A percentile compares a stretch with the other conserved stretches of the same genome.
These are phyloP conservation scores for Sprattus sprattus DNA, from an alignment of 2,113 vertebrate genomes.

Conservation along the genomic window DNA sequence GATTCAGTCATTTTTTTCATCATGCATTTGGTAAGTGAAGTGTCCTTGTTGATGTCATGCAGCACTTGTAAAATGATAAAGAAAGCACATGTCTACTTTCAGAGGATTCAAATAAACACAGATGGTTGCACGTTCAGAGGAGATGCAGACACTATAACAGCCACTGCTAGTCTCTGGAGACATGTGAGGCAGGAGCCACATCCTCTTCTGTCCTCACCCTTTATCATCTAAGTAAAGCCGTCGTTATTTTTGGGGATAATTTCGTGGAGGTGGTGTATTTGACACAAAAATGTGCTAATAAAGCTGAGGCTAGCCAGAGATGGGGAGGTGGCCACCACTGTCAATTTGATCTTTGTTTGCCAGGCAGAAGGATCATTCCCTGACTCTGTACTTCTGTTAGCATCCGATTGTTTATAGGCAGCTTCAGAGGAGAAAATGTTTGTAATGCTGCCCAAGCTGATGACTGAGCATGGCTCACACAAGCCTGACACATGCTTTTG, in stretches of 20 bases:
- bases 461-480: no score
- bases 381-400: not conserved
- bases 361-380: not conserved
- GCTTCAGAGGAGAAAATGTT: no score
- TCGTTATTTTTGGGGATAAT: not conserved
- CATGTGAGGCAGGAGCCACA: not conserved
- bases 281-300: not conserved
- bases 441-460: no score
- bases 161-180: not conserved
- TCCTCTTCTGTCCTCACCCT: not conserved
- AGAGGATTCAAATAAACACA: slow-evolving; percentile 5
- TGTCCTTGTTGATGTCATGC: not conserved
- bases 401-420: no score
- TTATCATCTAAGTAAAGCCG: not conserved
- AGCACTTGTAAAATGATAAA: not conserved
- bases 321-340: not conserved
- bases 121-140: not conserved
- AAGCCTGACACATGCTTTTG: no score
- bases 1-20: not conserved
- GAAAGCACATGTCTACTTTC: not conserved
- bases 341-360: not conserved
- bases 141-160: not conserved
- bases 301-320: no score
- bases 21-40: not conserved
- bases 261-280: no score